Percentiles rank a stretch among this genome's conserved stretches.
phyloP scores from a whole-genome alignment of 2,888 invertebrate species.

The Galerucella pusilla region DNA sequence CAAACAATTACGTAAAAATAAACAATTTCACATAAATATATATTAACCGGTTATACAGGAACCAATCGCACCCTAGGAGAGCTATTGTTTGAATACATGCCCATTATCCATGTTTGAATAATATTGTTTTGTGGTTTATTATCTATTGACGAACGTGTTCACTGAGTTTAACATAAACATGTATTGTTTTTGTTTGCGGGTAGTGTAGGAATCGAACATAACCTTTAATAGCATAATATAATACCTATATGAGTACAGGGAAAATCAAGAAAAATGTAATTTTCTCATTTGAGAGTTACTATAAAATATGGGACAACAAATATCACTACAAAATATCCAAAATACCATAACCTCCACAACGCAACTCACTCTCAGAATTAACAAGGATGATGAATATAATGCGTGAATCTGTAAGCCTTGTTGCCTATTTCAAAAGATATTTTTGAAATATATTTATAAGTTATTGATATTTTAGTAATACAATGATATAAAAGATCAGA shows the following conservation, averaged over 20 bases:
- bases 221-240: not conserved
- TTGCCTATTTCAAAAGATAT: too few species aligned
- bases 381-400: too few species aligned
- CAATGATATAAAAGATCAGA: too few species aligned
- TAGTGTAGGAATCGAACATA: not conserved
- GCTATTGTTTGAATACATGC: slow-evolving; percentile 25
- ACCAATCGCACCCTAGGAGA: slow-evolving; percentile 17
- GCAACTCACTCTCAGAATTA: too few species aligned
- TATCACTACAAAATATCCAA: too few species aligned
- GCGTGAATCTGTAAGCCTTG: too few species aligned
- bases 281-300: too few species aligned
- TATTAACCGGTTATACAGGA: not conserved
- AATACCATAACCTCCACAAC: too few species aligned
- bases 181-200: not conserved
- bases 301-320: too few species aligned
- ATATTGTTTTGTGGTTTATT: slow-evolving; percentile 20
- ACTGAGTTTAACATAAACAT: slow-evolving; percentile 10
- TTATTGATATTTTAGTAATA: too few species aligned
- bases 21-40: slow-evolving; percentile 9
- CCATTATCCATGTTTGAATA: slow-evolving; percentile 29
- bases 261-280: too few species aligned
- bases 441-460: too few species aligned
- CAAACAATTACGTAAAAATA: slow-evolving; percentile 12
- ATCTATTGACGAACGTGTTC: slow-evolving; percentile 10
- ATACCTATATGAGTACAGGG: not conserved